Evolutionary conservation across 2,113 vertebrate species (phyloP), one percentile per base, ranked within the genome.

Genomic region (Apus apus): DNA sequence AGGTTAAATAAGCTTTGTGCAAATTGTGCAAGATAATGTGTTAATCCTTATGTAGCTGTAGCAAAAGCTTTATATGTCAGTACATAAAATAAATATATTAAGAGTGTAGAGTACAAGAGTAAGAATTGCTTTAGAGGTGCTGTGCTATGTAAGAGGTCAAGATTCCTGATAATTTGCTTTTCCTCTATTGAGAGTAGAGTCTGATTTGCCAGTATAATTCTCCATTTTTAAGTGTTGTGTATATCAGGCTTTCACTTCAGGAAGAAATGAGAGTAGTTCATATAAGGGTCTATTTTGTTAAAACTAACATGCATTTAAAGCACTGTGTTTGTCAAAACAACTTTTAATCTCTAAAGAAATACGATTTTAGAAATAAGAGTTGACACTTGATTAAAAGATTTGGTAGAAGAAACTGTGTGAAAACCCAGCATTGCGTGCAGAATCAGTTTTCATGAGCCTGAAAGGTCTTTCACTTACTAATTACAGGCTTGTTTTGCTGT

Each of bases 391-490:
- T 61, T 34, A 29, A 87, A 94, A 72, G 13, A 68, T 38, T 18
- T 12, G 13, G 12, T 64, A 57, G 53, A 75, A 57, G 53, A 75
- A 54, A 23, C 32, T 56, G 26, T 48, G 16, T 54, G 29, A 50
- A 89, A 91, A 46, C 18, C 5, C 12, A 21, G 10, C 62, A 36
- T 18, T 50, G 11, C 16, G 6, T 66, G 12, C 32, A 60, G 78
- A 86, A 32, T 70, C 7, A 29, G 10, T 62, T 80, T 94, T 93
- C 45, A 36, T n/a, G 62, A 54, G 14, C 30, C 29, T 67, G 53
- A 53, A 89, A 76, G 23, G 61, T 61, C 26, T 90, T 92, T 82
- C 56, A 48, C 82, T 96, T 89, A 36, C 66, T 84, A 43, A 71
- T 94, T 93, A 79, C 51, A 74, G n/a, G 2, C 30, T 78, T 75